Base-by-base conservation (phyloP, 2,888 invertebrate species). In the Incurvaria masculella region DNA sequence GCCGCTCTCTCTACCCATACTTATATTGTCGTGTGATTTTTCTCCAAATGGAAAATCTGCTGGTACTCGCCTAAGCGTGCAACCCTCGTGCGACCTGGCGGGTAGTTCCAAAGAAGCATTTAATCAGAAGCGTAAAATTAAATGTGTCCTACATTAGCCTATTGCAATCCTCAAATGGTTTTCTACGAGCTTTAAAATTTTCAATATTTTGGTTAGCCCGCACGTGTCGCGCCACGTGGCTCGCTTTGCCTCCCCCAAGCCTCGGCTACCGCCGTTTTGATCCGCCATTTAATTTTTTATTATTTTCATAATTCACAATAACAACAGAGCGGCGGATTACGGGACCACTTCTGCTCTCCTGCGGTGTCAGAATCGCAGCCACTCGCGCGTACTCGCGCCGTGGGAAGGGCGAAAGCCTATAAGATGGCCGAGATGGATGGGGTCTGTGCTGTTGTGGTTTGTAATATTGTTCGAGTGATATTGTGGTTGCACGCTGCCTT, bases 231-330 rank as follows among this genome's bases (percentile, higher is more conserved):
- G 69, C 60, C 76, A 67, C 78, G 76, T 74, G 78, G 56, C 68
- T 39, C 64, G 66, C 58, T 66, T 75, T 72, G 73, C 64, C 61
- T 73, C 71, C 72, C 74, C 65, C 59, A 61, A 59, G 56, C 53
- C 53, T 42, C 43, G 59, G 61, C 56, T 67, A 65, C 17, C 21
- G 41, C 33, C 46, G 20, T 41, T 46, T 46, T 33, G 33, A 33
- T 23, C 21, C 21, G 21, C 43, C 43, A 43, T 61, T 71, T 68
- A 68, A 73, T 69, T 76, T 76, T 76, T 76, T 76, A 78, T 74
- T 74, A 76, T 76, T 75, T 78, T 75, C 74, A 75, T 75, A 75
- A 74, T 76, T 78, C 73, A 74, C 73, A 72, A 74, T 72, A 75
- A 73, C 72, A 75, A 72, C 69, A 63, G 69, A 64, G 74, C 74